Evolutionary conservation across 2,888 invertebrate species (phyloP).

Genomic region (Loripinus fragilis): DNA sequence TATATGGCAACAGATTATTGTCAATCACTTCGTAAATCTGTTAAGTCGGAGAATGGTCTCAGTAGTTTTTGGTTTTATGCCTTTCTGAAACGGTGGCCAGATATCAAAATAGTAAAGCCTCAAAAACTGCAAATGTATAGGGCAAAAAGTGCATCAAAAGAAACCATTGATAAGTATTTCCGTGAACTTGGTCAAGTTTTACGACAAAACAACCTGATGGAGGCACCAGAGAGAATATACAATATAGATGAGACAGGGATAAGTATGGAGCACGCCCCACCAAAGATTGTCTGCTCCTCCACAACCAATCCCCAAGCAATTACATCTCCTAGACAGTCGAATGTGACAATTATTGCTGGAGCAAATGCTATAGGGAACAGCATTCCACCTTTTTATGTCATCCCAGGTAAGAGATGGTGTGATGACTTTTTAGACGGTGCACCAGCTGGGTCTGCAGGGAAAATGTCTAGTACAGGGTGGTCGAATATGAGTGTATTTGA

Average conservation of each 20-base stretch:
- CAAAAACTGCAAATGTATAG: constrained; percentile 4
- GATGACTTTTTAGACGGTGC: constrained; percentile 18
- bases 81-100: constrained; percentile 23
- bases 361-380: constrained; percentile 34
- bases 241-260: constrained; percentile 34
- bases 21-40: too few relatives aligned
- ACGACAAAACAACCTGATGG: not conserved
- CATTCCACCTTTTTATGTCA: constrained; percentile 41
- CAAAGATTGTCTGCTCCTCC: constrained; percentile 21
- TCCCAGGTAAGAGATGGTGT: constrained; percentile 29
- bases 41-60: too few relatives aligned
- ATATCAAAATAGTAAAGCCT: constrained; percentile 25
- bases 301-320: constrained; percentile 25
- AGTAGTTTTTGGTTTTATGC: constrained; percentile 19
- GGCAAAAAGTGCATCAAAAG: constrained; percentile 19
- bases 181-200: not conserved
- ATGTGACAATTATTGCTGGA: constrained; percentile 35
- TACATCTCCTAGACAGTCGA: constrained; percentile 30
- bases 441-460: constrained; percentile 24
- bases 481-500: constrained; percentile 27
- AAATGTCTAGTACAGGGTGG: constrained; percentile 36
- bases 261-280: not conserved
- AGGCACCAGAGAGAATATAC: constrained; percentile 16
- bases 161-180: constrained; percentile 6
- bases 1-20: too few relatives aligned